Evolutionary conservation across 2,797 vertebrate species (phyloP), one percentile per base, ranked within the genome.

Genomic region (Sorex maritimensis): DNA sequence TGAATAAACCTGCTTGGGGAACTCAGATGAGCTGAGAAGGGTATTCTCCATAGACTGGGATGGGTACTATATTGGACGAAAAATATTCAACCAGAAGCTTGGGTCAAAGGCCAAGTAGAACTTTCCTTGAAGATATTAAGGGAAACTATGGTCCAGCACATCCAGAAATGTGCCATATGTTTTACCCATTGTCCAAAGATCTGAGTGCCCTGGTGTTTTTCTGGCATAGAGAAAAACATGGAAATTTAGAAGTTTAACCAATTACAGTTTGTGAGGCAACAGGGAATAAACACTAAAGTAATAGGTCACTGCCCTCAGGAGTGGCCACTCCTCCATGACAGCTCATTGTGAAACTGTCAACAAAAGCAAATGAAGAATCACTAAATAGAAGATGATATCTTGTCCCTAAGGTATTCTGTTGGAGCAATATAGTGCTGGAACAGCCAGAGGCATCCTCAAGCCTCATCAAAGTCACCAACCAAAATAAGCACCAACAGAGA

Each of bases 361-460:
- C 65, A 94, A 83, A 72, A n/a, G 11, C 30, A 91, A 63, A 26
- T 61, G 34, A 85, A 91, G 81, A 79, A n/a, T 52, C 58, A 67
- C 26, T 85, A 77, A 84, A 30, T 85, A 7, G 28, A 91, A 6
- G 19, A 85, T 2, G 55, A 12, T 26, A 63, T 79, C n/a, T 71
- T 81, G 21, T 89, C 21, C n/a, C 30, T 21, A 87, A 81, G 46
- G 14, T 52, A 88, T 34, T 85, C 21, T 41, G 21, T 41, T 88
- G 58, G n/a, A 88, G 34, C 9, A 90, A 6, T 21, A 67, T 68
- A 77, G 13, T 55, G 34, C 26, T 78, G 84, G 26, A 38, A 58
- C 6, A 87, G 30, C n/a, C 19, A 77, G 17, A 91, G 58, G n/a
- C 4, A 89, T 30, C 55, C 30, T 72, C n/a, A 83, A 6, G 17